Percentiles rank a stretch among this genome's conserved stretches.
These are phyloP conservation scores for Corythornis cristatus DNA, from an alignment of 2,113 vertebrate genomes.

Conservation along the genomic window DNA sequence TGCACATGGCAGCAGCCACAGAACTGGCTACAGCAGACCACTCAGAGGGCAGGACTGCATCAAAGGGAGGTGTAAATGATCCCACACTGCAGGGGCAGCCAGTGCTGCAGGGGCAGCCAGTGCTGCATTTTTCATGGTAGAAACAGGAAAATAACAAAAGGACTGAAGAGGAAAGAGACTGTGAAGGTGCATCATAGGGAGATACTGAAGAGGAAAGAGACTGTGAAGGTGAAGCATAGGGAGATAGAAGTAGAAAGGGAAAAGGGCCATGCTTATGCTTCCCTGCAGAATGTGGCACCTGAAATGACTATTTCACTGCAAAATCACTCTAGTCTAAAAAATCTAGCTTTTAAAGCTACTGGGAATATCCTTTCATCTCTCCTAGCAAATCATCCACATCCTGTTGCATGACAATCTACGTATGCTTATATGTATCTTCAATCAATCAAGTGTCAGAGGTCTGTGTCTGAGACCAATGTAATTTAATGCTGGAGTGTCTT, in stretches of 20 bases:
- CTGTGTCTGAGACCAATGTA: not conserved
- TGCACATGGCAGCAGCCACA: not conserved
- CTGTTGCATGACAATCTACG: not conserved
- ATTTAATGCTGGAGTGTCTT: not conserved
- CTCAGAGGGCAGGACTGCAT: not conserved
- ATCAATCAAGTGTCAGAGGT: not conserved
- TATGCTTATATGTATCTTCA: not conserved
- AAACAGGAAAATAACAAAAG: not conserved
- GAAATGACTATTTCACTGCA: not conserved
- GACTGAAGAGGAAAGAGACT: not conserved
- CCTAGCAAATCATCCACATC: not conserved
- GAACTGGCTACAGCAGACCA: not conserved
- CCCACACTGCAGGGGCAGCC: not conserved
- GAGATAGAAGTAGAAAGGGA: not conserved
- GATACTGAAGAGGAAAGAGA: not conserved
- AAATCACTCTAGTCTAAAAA: not conserved
- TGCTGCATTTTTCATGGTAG: not conserved
- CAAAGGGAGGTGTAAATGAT: not conserved
- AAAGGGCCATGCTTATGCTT: not conserved
- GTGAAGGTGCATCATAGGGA: not conserved
- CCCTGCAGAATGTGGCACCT: not conserved
- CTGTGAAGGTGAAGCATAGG: not conserved
- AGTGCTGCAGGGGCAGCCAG: not conserved
- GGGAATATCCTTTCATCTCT: not conserved
- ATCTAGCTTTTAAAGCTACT: not conserved